Conservation (phyloP, 2,888 invertebrate genomes). For the Synergus gifuensis region DNA sequence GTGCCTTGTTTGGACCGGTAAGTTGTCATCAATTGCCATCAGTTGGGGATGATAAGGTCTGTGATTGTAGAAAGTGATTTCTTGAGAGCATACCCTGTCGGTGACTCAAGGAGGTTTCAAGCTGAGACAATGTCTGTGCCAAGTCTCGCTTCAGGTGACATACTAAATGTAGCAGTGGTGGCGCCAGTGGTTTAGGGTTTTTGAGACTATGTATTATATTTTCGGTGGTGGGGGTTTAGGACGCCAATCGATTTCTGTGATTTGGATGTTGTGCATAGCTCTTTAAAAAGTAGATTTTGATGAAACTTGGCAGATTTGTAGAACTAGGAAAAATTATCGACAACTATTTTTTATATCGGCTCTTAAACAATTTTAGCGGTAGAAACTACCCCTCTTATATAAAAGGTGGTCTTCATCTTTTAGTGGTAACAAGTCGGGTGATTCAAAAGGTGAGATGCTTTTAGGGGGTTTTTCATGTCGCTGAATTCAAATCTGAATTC, state of each 20-base stretch:
- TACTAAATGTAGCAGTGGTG: slow-evolving; percentile 50
- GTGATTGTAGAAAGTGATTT: background rate
- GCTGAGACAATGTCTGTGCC: slow-evolving; percentile 5
- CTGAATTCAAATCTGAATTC: no score
- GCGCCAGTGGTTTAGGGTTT: slow-evolving; percentile 65
- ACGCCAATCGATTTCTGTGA: slow-evolving; percentile 69
- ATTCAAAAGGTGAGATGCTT: no score
- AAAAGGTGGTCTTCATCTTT: no score
- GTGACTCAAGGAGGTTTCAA: slow-evolving; percentile 1
- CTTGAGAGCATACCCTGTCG: background rate
- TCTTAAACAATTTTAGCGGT: no score
- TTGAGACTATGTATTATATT: slow-evolving; percentile 43
- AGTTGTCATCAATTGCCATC: slow-evolving; percentile 5
- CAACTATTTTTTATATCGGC: no score
- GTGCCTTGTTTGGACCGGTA: background rate
- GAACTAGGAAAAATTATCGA: no score
- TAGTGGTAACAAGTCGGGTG: no score
- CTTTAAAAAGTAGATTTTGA: no score
- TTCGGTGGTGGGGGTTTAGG: slow-evolving; percentile 43
- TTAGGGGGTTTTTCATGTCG: no score
- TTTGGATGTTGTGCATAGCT: background rate
- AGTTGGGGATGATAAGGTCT: background rate
- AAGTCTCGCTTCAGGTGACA: slow-evolving; percentile 14
- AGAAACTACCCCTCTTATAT: no score
- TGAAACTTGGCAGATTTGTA: no score